Evolutionary conservation across 2,888 invertebrate genomes (phyloP).

Genomic region (Tiphia femorata): DNA sequence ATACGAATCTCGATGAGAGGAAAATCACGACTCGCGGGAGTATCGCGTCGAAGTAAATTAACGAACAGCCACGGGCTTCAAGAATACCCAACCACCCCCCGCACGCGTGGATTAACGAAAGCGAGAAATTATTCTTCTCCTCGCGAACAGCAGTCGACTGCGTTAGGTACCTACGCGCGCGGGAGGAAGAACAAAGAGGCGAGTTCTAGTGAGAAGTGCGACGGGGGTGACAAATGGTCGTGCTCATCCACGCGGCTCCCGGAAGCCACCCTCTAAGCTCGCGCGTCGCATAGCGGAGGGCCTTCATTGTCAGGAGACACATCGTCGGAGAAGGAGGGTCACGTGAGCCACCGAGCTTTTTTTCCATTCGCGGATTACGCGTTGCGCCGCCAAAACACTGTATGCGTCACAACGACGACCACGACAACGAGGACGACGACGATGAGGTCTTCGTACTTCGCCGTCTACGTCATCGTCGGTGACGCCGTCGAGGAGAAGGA

Average conservation of each 20-base stretch:
- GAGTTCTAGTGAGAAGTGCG: constrained; percentile 15
- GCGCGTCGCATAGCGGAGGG: constrained; percentile 18
- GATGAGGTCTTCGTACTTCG: neutral
- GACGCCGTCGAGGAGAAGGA: constrained; percentile 17
- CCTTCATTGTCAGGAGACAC: constrained; percentile 9
- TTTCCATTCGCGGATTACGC: constrained; percentile 30
- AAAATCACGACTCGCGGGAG: too few species aligned
- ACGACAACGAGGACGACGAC: neutral
- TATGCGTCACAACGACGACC: constrained; percentile 5
- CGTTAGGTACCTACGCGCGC: too few species aligned
- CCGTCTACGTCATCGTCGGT: constrained; percentile 2
- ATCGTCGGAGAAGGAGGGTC: constrained; percentile 26
- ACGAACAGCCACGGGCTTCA: too few species aligned
- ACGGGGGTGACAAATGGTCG: constrained; percentile 32
- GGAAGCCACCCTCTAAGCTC: constrained; percentile 28
- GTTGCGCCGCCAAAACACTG: constrained; percentile 7
- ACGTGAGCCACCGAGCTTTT: constrained; percentile 15
- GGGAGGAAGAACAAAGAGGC: too few species aligned
- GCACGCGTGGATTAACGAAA: too few species aligned
- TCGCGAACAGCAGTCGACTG: too few species aligned
- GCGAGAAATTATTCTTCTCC: too few species aligned
- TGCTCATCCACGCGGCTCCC: constrained; percentile 25
- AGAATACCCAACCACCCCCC: too few species aligned
- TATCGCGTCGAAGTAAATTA: too few species aligned
- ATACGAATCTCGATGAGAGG: too few species aligned